Conservation (phyloP, 2,797 vertebrate species). For the Pseudochaenichthys georgianus region DNA sequence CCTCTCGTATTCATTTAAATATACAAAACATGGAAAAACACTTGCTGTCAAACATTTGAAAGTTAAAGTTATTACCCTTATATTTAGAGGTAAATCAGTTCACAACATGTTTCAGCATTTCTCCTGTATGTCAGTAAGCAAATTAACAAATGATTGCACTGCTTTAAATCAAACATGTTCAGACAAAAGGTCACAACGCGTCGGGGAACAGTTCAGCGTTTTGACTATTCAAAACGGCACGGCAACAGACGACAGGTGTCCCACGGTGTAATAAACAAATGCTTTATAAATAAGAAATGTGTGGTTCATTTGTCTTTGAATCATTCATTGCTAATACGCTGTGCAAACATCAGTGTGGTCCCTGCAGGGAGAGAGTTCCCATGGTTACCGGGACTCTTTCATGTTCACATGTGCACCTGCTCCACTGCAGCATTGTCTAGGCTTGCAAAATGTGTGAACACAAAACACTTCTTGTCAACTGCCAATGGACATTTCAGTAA, state of each 20-base stretch:
- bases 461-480: slow-evolving; percentile 23
- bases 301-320: slow-evolving; percentile 58
- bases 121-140: too few relatives aligned
- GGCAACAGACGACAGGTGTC: slow-evolving; percentile 25
- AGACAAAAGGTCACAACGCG: background rate
- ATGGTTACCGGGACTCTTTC: slow-evolving; percentile 62
- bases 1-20: too few relatives aligned
- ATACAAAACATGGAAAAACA: too few relatives aligned
- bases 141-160: too few relatives aligned
- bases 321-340: slow-evolving; percentile 63
- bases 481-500: slow-evolving; percentile 7
- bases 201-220: background rate
- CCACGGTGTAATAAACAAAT: slow-evolving; percentile 34
- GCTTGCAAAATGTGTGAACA: slow-evolving; percentile 34
- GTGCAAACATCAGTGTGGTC: slow-evolving; percentile 47
- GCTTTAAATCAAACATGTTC: too few relatives aligned
- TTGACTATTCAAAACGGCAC: slow-evolving; percentile 32
- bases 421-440: slow-evolving; percentile 30
- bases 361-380: slow-evolving; percentile 44
- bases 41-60: too few relatives aligned
- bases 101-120: too few relatives aligned
- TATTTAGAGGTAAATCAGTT: too few relatives aligned
- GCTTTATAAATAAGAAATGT: slow-evolving; percentile 52
- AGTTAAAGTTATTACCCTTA: too few relatives aligned
- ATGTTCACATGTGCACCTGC: slow-evolving; percentile 32